A percentile compares a stretch with the other conserved stretches of the same genome.
These are phyloP conservation scores for Turnix velox DNA, from an alignment of 2,113 vertebrate genomes.

Conservation along the genomic window DNA sequence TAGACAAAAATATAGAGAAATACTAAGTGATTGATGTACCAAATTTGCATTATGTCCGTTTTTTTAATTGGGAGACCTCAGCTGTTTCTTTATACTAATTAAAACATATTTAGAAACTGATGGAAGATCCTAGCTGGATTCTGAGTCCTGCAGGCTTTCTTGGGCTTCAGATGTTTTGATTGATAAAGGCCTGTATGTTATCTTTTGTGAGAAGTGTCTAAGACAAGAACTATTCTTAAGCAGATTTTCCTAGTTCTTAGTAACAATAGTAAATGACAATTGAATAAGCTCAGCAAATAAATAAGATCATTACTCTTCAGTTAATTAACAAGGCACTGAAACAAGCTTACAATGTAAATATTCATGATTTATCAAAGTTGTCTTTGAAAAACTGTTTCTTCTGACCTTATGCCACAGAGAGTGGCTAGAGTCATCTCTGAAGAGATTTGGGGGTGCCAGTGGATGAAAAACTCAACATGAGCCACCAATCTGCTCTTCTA, in stretches of 20 bases:
- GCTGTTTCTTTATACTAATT: not conserved
- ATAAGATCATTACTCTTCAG: not conserved
- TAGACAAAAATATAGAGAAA: not conserved
- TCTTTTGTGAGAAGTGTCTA: not conserved
- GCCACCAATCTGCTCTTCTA: no score
- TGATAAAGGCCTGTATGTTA: not conserved
- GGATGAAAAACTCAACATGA: no score
- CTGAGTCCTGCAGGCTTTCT: not conserved
- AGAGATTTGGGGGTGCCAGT: no score
- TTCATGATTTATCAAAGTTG: not conserved
- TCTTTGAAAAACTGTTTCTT: not conserved
- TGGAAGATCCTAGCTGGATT: not conserved
- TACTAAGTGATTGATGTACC: not conserved
- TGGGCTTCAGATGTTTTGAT: not conserved
- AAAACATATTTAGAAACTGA: not conserved
- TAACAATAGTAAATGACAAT: not conserved
- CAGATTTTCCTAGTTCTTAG: not conserved
- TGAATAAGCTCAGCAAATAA: not conserved
- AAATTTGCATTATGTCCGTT: not conserved
- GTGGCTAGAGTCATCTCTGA: no score
- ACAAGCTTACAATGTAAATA: not conserved
- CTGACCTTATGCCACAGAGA: not conserved
- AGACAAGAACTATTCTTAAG: not conserved
- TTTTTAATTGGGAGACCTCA: not conserved
- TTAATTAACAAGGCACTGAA: not conserved